Percentiles rank a stretch among this genome's conserved stretches.
Conservation (phyloP, 2,888 invertebrate species). For the Unio delphinus region DNA sequence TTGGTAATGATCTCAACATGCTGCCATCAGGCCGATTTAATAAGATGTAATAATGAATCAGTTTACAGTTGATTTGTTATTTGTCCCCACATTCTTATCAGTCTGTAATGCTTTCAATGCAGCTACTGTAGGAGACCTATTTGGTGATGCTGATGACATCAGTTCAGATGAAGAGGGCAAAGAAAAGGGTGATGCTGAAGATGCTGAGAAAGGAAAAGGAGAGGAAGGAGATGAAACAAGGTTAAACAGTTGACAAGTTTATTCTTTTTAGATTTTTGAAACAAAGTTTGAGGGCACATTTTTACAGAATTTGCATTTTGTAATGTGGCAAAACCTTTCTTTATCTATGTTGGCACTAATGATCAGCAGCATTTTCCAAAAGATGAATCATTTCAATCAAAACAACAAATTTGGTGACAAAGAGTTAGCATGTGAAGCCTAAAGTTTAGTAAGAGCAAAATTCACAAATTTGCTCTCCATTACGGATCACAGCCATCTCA, state of each 20-base stretch:
- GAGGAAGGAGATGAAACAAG: constrained; percentile 84
- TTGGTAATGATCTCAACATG: background rate
- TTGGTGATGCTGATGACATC: constrained; percentile 95
- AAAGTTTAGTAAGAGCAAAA: too few relatives aligned
- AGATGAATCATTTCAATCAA: too few relatives aligned
- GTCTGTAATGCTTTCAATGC: constrained; percentile 18
- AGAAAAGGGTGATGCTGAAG: constrained; percentile 56
- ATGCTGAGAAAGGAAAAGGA: constrained; percentile 75
- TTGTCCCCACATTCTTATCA: too few relatives aligned
- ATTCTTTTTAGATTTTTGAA: background rate
- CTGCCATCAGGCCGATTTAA: background rate
- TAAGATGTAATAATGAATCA: too few relatives aligned
- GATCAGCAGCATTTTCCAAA: too few relatives aligned
- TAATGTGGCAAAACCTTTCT: too few relatives aligned
- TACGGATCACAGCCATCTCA: too few relatives aligned
- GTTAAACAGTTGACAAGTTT: constrained; percentile 23
- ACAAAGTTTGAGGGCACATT: background rate
- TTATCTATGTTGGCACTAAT: too few relatives aligned
- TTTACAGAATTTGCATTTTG: background rate
- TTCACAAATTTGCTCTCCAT: too few relatives aligned
- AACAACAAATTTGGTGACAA: too few relatives aligned
- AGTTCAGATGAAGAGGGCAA: constrained; percentile 86
- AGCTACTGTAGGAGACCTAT: constrained; percentile 87
- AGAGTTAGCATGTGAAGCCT: too few relatives aligned
- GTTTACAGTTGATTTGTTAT: too few relatives aligned